Base-by-base conservation (phyloP, 2,797 vertebrate species). In the Peromyscus melanophrys region DNA sequence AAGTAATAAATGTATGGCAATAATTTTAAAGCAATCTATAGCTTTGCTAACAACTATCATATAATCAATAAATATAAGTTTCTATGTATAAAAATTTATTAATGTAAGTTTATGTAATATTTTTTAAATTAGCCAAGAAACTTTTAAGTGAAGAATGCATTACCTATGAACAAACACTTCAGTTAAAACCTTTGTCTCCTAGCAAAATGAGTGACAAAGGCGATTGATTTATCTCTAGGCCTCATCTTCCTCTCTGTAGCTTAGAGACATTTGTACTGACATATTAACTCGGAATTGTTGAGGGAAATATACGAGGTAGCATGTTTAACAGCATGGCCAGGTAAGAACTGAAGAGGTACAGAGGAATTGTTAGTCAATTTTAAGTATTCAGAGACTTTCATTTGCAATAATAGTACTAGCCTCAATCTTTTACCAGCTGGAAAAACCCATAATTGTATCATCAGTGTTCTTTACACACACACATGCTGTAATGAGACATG, bases 81-180 rank as follows among this genome's bases (percentile, higher is more conserved):
- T 77, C 31, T 25, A 34, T 34, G 29, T 46, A 61, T 76, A 76
- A n/a, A 57, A n/a, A 73, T 55, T 31, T n/a, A 89, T 46, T 29
- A 46, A 77, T 46, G n/a, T 25, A 61, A 92, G 6, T 75, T 78
- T 85, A 75, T 43, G 2, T 0, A 43, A 49, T 31, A 81, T 55
- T 37, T 65, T 95, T 91, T 6, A 81, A 92, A 96, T 90, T 95
- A 87, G 40, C 2, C 71, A 88, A 95, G 78, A 96, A 82, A 85
- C 65, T 90, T 16, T 86, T 40, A 93, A 75, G 52, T 23, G 34
- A 96, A 95, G 29, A 80, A 86, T 57, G 4, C n/a, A 67, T 81
- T 71, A 43, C 40, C 31, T 81, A 65, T 90, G 46, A 46, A 67
- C 34, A 94, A 94, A 78, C 4, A 61, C 9, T 55, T 90, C 13